Evolutionary conservation across 2,888 invertebrate genomes (phyloP), one percentile per base, ranked within the genome.

Genomic region (Sminthurinus aureus): DNA sequence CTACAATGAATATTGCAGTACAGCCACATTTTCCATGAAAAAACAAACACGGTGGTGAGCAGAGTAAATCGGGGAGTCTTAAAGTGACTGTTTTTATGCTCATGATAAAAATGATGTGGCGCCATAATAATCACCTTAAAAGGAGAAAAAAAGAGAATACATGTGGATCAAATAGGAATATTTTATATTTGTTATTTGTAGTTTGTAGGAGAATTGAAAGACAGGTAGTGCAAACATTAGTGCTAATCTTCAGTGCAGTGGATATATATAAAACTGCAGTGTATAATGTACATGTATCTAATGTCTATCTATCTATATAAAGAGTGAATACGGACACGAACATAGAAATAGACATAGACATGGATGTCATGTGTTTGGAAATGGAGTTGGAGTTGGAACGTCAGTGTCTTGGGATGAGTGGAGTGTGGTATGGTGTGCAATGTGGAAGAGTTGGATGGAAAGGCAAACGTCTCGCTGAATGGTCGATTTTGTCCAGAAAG

Each of bases 401-500:
- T 38, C 18, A 24, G 58, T 76, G 76, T 50, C 38, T 24, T 38
- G 50, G 38, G 18, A 12, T 58, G 78, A 22, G 52, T 38, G 38
- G 1, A 38, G 38, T 4, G n/a, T n/a, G n/a, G n/a, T n/a, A n/a
- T n/a, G n/a, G 74, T 38, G 38, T 71, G 13, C 20, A 24, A 74
- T 79, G 77, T 79, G 11, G 74, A 84, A 84, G 84, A 84, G 84
- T 83, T 83, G 84, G 84, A 84, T 84, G 38, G 38, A 38, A n/a
- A n/a, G n/a, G 82, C 80, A 83, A 82, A 82, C 82, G 75, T 83
- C 83, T 81, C 79, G 75, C 85, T 87, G 86, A 86, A 85, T 86
- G 86, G 87, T 87, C 85, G 86, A 86, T 86, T 87, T 85, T 86
- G 86, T 86, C 87, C 85, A 86, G 86, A 86, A 84, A 84, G 84